Percentiles rank a stretch among this genome's conserved stretches.
Conservation (phyloP, 2,113 vertebrate species). For the Tylochromis polylepis region DNA sequence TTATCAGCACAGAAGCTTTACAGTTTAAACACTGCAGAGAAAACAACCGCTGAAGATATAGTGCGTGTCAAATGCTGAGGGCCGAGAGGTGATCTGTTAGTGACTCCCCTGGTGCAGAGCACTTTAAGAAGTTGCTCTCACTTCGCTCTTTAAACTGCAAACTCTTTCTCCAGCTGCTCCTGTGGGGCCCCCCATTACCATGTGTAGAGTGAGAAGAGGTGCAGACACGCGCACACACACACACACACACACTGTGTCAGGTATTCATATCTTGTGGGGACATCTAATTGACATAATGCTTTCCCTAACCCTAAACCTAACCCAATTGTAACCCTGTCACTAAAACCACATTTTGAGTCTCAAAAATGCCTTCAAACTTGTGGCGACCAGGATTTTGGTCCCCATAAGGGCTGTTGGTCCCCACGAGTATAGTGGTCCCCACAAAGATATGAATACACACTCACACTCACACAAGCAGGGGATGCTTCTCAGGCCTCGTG, state of each 20-base stretch:
- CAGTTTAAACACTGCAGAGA: neutral
- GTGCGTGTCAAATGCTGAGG: neutral
- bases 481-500: neutral
- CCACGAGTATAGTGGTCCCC: no score
- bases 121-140: neutral
- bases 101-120: neutral
- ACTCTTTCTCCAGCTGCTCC: constrained; percentile 24
- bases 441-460: no score
- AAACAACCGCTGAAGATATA: neutral
- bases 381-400: no score
- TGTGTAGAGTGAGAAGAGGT: neutral
- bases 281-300: no score
- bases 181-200: neutral
- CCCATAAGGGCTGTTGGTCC: no score
- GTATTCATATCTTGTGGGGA: no score
- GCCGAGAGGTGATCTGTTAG: neutral
- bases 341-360: no score
- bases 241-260: no score
- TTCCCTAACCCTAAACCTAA: no score
- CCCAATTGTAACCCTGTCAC: no score
- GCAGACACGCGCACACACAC: neutral
- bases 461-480: neutral
- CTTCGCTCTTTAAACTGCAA: constrained; percentile 1
- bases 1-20: neutral
- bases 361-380: no score